A percentile compares a stretch with the other conserved stretches of the same genome.
Evolutionary conservation across 2,797 vertebrate genomes (phyloP).

Genomic region (Moxostoma hubbsi): DNA sequence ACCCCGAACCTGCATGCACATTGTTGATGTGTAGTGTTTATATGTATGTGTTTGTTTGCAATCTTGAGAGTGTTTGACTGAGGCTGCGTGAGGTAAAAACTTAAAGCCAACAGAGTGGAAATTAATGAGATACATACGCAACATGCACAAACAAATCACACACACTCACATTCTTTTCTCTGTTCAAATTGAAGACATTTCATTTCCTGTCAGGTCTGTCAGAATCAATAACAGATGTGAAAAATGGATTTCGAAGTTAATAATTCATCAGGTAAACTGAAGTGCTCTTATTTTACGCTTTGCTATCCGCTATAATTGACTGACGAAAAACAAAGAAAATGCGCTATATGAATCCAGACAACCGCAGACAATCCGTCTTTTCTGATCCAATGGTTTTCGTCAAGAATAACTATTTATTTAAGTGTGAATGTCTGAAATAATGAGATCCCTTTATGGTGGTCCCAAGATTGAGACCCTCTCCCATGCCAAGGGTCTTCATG

Average conservation of each 20-base stretch:
- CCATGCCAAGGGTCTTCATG: neutral
- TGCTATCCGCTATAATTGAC: neutral
- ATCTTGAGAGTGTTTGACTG: neutral
- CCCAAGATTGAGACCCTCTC: neutral
- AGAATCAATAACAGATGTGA: constrained; percentile 28
- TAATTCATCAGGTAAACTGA: constrained; percentile 11
- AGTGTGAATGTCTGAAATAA: neutral
- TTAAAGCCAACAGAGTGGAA: no score
- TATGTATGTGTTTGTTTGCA: constrained; percentile 6
- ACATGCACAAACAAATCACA: constrained; percentile 3
- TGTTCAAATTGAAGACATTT: neutral
- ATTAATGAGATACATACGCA: neutral
- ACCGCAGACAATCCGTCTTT: neutral
- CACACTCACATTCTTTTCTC: neutral
- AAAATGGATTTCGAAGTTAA: constrained; percentile 14
- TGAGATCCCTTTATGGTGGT: neutral
- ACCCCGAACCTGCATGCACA: constrained; percentile 19
- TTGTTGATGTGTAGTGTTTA: neutral
- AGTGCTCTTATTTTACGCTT: neutral
- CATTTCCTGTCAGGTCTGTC: constrained; percentile 6
- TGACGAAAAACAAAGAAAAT: constrained; percentile 1
- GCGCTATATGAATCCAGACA: neutral
- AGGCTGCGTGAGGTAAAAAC: neutral
- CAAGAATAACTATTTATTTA: neutral
- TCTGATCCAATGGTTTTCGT: neutral